phyloP scores from a whole-genome alignment of 2,888 invertebrate genomes.

The Eristalinus sepulchralis region DNA sequence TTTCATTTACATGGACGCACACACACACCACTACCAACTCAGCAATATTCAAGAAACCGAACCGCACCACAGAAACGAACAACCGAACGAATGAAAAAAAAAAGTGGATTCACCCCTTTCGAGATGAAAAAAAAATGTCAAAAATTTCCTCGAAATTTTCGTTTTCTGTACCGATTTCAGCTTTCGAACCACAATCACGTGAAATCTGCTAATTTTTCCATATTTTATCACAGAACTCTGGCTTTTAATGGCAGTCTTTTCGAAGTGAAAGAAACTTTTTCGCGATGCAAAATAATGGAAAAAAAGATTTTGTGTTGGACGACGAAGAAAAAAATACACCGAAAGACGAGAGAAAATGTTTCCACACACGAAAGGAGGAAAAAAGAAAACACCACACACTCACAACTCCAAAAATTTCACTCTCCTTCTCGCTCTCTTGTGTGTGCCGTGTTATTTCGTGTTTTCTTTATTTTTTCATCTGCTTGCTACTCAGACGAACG shows the following conservation, averaged over 20 bases:
- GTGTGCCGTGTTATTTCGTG: neutral
- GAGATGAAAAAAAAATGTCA: conserved; percentile 27
- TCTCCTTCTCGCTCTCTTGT: neutral
- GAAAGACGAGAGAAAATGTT: conserved; percentile 59
- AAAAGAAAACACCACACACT: conserved; percentile 37
- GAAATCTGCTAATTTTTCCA: conserved; percentile 24
- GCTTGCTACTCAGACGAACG: conserved; percentile 3
- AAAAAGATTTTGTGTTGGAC: conserved; percentile 66
- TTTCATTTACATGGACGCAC: conserved; percentile 56
- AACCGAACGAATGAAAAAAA: conserved; percentile 24
- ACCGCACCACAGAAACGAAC: conserved; percentile 37
- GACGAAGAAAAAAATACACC: conserved; percentile 49
- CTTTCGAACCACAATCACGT: neutral
- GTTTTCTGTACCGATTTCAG: conserved; percentile 17
- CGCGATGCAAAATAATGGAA: conserved; percentile 69
- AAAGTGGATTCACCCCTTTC: conserved; percentile 58
- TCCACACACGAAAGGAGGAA: conserved; percentile 53
- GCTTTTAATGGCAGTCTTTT: conserved; percentile 44
- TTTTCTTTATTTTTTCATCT: neutral
- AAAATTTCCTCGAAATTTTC: conserved; percentile 39
- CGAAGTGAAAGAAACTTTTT: conserved; percentile 64
- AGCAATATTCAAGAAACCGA: conserved; percentile 50
- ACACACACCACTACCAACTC: conserved; percentile 40
- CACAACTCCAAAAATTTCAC: neutral
- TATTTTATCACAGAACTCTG: conserved; percentile 56